These are phyloP conservation scores for Ruditapes philippinarum DNA, from an alignment of 1,140 invertebrate genomes.

Conservation along the genomic window DNA sequence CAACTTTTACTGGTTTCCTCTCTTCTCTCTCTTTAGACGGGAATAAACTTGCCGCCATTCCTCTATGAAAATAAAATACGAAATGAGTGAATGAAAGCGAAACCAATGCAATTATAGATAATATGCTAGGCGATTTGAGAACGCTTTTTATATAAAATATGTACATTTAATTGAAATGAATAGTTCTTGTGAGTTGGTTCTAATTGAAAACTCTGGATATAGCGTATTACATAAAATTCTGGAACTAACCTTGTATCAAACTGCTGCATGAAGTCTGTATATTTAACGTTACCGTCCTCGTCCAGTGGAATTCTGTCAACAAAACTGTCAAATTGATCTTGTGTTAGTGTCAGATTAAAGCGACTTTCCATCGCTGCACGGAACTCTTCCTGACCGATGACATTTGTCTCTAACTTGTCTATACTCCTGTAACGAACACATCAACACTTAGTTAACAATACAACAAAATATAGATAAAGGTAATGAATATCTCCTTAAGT, in stretches of 20 bases:
- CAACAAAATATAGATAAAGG: too few species aligned
- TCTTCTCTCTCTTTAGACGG: conserved; percentile 23
- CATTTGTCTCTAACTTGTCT: conserved; percentile 82
- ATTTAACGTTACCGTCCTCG: conserved; percentile 84
- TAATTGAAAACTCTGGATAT: too few species aligned
- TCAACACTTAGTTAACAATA: too few species aligned
- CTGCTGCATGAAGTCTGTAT: conserved; percentile 85
- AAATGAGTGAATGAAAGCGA: too few species aligned
- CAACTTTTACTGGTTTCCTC: conserved; percentile 34
- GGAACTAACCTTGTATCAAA: conserved; percentile 86
- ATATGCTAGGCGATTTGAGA: too few species aligned
- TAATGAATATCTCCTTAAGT: too few species aligned
- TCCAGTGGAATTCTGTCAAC: conserved; percentile 84
- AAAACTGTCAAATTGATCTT: conserved; percentile 84
- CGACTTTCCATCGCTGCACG: conserved; percentile 85
- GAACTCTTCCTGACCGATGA: conserved; percentile 85
- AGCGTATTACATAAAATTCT: too few species aligned
- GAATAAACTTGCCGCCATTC: conserved; percentile 82
- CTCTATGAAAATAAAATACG: conserved; percentile 68
- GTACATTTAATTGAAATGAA: too few species aligned
- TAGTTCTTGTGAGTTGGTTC: too few species aligned
- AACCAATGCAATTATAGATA: too few species aligned
- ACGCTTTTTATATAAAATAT: too few species aligned
- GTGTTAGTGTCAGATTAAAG: conserved; percentile 83
- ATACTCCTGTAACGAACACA: conserved; percentile 78